Evolutionary conservation across 2,888 invertebrate genomes (phyloP).

Genomic region (Conomelus anceps): DNA sequence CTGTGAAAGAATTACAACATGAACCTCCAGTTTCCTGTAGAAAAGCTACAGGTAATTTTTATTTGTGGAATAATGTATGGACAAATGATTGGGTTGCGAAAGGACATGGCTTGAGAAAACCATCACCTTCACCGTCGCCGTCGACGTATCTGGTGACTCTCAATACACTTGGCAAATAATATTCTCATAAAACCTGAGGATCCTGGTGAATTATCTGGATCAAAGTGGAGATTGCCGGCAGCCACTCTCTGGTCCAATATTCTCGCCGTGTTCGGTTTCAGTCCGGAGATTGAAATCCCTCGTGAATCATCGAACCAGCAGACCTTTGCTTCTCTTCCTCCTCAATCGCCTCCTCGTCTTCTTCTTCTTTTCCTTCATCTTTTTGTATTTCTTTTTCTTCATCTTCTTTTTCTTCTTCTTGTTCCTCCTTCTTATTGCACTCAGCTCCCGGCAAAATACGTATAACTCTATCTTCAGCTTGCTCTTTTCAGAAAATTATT

Average conservation of each 20-base stretch:
- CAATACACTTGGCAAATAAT: background rate
- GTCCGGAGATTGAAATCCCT: background rate
- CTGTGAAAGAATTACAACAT: too few species aligned
- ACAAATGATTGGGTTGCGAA: background rate
- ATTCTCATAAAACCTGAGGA: background rate
- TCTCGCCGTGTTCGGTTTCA: background rate
- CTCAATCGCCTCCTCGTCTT: background rate
- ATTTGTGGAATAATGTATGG: background rate
- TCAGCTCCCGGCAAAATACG: background rate
- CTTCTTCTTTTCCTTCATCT: background rate
- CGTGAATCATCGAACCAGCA: background rate
- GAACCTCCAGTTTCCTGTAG: too few species aligned
- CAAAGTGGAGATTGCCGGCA: background rate
- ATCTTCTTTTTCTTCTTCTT: background rate
- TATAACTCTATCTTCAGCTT: background rate
- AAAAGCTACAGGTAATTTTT: too few species aligned
- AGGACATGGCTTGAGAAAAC: too few species aligned
- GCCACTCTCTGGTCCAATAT: background rate
- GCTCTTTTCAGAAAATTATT: background rate
- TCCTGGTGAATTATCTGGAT: background rate
- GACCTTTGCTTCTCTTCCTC: background rate
- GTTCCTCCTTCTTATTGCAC: background rate
- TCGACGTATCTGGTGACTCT: background rate
- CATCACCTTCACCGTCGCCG: background rate
- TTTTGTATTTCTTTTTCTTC: background rate